phyloP scores from a whole-genome alignment of 2,797 vertebrate genomes.

The Ficedula albicollis region DNA sequence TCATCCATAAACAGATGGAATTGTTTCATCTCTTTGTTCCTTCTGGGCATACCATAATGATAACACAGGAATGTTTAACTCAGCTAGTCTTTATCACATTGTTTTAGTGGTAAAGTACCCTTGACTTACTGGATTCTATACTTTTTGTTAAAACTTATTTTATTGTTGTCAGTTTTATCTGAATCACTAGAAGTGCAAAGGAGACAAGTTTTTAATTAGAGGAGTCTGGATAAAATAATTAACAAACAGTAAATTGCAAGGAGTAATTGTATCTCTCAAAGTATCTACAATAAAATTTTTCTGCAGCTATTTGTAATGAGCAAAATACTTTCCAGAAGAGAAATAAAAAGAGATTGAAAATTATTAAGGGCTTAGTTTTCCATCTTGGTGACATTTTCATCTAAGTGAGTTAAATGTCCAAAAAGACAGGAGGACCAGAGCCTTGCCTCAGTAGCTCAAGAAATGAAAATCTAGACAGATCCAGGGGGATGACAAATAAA shows the following conservation, averaged over 20 bases:
- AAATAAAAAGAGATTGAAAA: conserved; percentile 10
- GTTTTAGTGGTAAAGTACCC: conserved; percentile 6
- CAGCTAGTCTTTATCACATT: background rate
- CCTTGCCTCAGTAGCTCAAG: background rate
- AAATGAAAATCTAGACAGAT: background rate
- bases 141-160: conserved; percentile 31
- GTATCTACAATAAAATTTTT: conserved; percentile 9
- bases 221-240: conserved; percentile 36
- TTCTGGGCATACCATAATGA: conserved; percentile 17
- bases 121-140: background rate
- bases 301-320: conserved; percentile 7
- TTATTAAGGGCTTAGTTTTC: background rate
- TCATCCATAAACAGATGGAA: conserved; percentile 8
- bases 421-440: background rate
- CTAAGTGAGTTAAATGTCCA: background rate
- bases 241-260: conserved; percentile 41
- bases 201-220: conserved; percentile 37
- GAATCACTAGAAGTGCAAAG: background rate
- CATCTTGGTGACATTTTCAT: background rate
- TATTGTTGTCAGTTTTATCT: conserved; percentile 14
- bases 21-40: background rate
- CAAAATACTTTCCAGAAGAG: background rate
- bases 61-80: conserved; percentile 19
- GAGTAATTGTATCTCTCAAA: conserved; percentile 16
- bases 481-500: background rate